Percentiles rank a stretch among this genome's conserved stretches.
These are phyloP conservation scores for Megalops atlanticus DNA, from an alignment of 2,113 vertebrate genomes.

Conservation along the genomic window DNA sequence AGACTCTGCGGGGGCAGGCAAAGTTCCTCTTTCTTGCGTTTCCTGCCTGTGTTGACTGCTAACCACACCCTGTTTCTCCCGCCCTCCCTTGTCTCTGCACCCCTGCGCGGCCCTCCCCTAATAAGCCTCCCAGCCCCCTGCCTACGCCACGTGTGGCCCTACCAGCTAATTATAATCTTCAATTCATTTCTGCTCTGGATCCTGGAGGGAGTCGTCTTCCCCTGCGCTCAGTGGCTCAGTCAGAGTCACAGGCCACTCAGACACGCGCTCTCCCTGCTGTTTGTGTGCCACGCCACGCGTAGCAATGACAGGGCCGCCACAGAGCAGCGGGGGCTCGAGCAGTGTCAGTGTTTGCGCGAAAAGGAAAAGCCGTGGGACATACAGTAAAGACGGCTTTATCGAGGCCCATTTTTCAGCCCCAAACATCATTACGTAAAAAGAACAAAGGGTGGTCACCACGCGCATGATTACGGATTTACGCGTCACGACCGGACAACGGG, in stretches of 20 bases:
- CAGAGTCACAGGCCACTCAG: constrained; percentile 25
- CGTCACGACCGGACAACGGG: neutral
- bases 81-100: constrained; percentile 31
- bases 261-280: constrained; percentile 14
- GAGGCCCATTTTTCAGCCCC: neutral
- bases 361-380: neutral
- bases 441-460: neutral
- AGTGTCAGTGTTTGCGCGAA: neutral
- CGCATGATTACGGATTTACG: neutral
- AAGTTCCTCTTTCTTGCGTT: constrained; percentile 70
- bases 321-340: neutral
- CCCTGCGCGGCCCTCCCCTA: constrained; percentile 9
- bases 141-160: constrained; percentile 30
- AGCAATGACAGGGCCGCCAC: neutral
- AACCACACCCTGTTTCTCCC: constrained; percentile 63
- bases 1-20: constrained; percentile 65
- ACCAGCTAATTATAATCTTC: constrained; percentile 46
- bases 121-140: constrained; percentile 26
- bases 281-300: constrained; percentile 6
- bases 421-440: neutral
- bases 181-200: constrained; percentile 29
- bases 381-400: neutral
- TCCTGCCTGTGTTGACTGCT: constrained; percentile 68
- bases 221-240: neutral
- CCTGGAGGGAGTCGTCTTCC: constrained; percentile 4